These are phyloP conservation scores for Gadus macrocephalus DNA, from an alignment of 2,113 vertebrate species.

Conservation along the genomic window DNA sequence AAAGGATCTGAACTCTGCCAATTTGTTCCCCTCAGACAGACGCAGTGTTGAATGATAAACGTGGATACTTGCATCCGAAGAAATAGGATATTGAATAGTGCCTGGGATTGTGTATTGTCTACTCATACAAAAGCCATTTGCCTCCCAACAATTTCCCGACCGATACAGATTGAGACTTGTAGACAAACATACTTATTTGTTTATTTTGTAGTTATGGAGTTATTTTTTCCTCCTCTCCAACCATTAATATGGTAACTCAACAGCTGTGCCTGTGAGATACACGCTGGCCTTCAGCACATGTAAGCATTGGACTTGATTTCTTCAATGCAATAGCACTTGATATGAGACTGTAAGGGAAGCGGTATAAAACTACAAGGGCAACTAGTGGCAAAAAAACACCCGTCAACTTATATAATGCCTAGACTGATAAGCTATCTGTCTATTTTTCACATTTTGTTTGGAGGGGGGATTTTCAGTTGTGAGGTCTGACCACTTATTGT, in stretches of 20 bases:
- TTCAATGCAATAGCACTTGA: conserved; percentile 56
- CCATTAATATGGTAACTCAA: neutral
- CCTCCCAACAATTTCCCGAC: too few relatives aligned
- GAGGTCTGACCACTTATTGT: conserved; percentile 37
- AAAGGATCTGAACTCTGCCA: neutral
- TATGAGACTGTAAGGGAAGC: conserved; percentile 18
- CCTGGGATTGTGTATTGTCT: too few relatives aligned
- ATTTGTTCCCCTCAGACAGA: too few relatives aligned
- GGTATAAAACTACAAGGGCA: conserved; percentile 44
- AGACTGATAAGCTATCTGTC: conserved; percentile 2
- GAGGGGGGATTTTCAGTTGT: conserved; percentile 15
- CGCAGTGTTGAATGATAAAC: too few relatives aligned
- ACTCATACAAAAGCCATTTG: too few relatives aligned
- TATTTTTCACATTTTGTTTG: conserved; percentile 24
- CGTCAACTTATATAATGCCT: neutral
- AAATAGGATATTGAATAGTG: too few relatives aligned
- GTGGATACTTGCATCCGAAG: too few relatives aligned
- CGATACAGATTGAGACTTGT: too few relatives aligned
- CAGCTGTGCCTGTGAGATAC: neutral
- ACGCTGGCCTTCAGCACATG: conserved; percentile 1
- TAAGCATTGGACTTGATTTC: neutral
- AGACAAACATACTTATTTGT: too few relatives aligned
- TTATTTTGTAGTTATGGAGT: neutral
- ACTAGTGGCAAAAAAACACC: neutral
- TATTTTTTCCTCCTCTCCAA: neutral